Evolutionary conservation across 2,888 invertebrate species (phyloP), one percentile per base, ranked within the genome.

Genomic region (Alsophila aescularia): DNA sequence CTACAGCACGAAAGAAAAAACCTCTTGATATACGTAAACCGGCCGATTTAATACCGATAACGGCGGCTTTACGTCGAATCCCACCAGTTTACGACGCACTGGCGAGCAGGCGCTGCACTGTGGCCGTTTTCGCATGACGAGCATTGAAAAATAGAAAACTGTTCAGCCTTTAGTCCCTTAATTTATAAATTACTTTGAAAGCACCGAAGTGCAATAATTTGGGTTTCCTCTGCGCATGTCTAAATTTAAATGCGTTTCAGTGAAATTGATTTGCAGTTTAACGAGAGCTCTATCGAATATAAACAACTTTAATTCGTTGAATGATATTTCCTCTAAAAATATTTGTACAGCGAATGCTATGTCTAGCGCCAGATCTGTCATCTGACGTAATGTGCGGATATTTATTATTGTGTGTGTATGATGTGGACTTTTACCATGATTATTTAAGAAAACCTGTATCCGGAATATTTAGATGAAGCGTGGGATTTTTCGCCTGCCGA

Each of bases 31-130:
- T n/a, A 41, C 31, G 14, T 52, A 40, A 47, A 89, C 79, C 84
- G 79, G 77, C 77, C 73, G 73, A 81, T 85, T 87, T 90, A 85
- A 90, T 82, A 77, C 84, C 85, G 85, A 85, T 90, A 90, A 89
- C 84, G 84, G 77, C 79, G 66, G 73, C 70, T 89, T 90, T 87
- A 90, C 83, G 85, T 84, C 74, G 80, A 72, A 83, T 87, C 81
- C 81, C 73, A 77, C 79, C 84, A 84, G 83, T 89, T 89, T 87
- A 89, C 85, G 88, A 82, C 77, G 75, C 78, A 82, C 83, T 83
- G 87, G 84, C 87, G 79, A 84, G 75, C 85, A 83, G 83, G 81
- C 83, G 83, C 75, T 77, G 69, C 73, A 71, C 66, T 66, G 73
- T 72, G 69, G 70, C 69, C 77, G 74, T 76, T 77, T 73, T 71